Evolutionary conservation across 2,797 vertebrate species (phyloP).

Genomic region (Oreochromis mossambicus): DNA sequence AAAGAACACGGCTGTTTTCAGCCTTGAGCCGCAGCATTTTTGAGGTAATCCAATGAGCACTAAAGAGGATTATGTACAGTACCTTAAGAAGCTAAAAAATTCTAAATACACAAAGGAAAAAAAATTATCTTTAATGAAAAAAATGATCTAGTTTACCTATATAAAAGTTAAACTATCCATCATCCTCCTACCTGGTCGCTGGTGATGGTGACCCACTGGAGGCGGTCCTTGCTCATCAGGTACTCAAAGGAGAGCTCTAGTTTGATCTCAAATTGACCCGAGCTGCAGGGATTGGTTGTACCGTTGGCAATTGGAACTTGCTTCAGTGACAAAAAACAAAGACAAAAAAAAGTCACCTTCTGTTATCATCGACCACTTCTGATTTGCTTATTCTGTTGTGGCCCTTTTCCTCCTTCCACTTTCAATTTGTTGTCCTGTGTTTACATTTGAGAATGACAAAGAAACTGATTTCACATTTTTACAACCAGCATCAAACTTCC

Average conservation of each 20-base stretch:
- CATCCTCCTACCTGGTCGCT: constrained; percentile 86
- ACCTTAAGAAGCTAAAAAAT: not conserved
- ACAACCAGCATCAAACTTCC: not conserved
- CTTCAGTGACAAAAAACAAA: constrained; percentile 26
- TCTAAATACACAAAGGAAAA: not conserved
- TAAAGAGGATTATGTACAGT: not conserved
- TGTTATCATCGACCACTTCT: not conserved
- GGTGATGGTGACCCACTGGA: constrained; percentile 99
- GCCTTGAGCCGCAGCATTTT: not conserved
- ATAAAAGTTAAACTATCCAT: not conserved
- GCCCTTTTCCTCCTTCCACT: not conserved
- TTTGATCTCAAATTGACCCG: constrained; percentile 87
- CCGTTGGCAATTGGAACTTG: constrained; percentile 88
- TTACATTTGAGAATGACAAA: not conserved
- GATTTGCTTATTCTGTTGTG: not conserved
- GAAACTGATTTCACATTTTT: not conserved
- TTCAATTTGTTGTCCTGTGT: not conserved
- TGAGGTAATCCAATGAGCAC: not conserved
- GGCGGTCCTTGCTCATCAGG: constrained; percentile 97
- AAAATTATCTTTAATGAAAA: not conserved
- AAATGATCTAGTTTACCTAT: not conserved
- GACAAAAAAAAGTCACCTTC: not conserved
- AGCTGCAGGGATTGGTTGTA: constrained; percentile 79
- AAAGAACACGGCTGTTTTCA: not conserved
- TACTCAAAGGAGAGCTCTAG: constrained; percentile 98